Evolutionary conservation across 2,113 vertebrate species (phyloP).

Genomic region (Tragulus kanchil): DNA sequence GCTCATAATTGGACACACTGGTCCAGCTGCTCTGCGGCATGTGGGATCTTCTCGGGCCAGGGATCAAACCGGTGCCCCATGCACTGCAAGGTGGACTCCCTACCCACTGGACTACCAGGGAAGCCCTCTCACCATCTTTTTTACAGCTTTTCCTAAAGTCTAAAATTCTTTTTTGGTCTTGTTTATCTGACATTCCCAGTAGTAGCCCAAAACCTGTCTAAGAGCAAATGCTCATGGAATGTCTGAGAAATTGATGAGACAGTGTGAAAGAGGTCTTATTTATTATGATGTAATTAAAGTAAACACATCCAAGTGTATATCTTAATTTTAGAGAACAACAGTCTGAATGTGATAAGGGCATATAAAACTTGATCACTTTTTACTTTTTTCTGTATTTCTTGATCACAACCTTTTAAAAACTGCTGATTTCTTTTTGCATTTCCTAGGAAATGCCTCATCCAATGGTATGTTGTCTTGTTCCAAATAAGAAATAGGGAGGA

Average conservation of each 20-base stretch:
- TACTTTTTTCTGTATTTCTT: slow-evolving; percentile 20
- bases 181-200: background rate
- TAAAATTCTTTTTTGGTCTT: background rate
- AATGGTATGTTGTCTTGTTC: background rate
- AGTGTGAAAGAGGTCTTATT: slow-evolving; percentile 12
- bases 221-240: background rate
- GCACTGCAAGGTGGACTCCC: no score
- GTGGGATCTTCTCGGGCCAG: no score
- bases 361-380: background rate
- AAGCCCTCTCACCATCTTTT: background rate
- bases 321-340: slow-evolving; percentile 55
- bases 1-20: no score
- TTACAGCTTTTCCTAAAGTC: background rate
- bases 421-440: background rate
- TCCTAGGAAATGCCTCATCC: background rate
- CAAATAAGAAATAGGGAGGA: background rate
- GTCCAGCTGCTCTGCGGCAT: no score
- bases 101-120: no score
- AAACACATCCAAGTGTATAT: background rate
- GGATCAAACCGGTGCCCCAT: no score
- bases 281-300: background rate
- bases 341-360: background rate
- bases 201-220: background rate
- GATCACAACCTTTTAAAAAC: background rate
- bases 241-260: slow-evolving; percentile 49